phyloP scores from a whole-genome alignment of 2,113 vertebrate species.

The Callopanchax toddi region DNA sequence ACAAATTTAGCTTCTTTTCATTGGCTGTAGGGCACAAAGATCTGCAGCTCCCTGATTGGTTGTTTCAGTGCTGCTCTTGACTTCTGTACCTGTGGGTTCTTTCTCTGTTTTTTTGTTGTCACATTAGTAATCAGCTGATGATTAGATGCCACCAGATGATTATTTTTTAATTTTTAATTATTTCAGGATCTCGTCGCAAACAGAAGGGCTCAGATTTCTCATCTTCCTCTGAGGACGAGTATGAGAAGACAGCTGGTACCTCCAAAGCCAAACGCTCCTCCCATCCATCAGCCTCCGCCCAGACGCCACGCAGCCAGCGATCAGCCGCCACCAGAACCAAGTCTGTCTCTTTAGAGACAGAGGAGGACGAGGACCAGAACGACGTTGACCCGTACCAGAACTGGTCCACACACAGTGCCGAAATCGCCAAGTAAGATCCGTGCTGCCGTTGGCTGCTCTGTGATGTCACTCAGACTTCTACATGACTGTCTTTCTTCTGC shows the following conservation, averaged over 20 bases:
- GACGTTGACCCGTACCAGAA: slow-evolving; percentile 86
- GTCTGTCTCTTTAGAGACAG: slow-evolving; percentile 79
- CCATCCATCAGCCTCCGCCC: slow-evolving; percentile 79
- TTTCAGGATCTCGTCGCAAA: slow-evolving; percentile 83
- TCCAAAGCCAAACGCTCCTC: slow-evolving; percentile 86
- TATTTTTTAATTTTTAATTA: neutral
- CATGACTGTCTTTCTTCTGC: slow-evolving; percentile 2
- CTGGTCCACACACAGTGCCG: slow-evolving; percentile 92
- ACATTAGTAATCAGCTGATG: no score
- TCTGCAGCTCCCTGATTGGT: no score
- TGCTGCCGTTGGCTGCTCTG: neutral
- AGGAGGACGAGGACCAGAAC: slow-evolving; percentile 87
- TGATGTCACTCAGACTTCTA: neutral
- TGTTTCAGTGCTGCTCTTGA: no score
- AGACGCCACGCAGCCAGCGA: slow-evolving; percentile 74
- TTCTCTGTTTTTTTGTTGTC: no score
- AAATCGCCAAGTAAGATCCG: slow-evolving; percentile 85
- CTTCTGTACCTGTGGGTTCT: no score
- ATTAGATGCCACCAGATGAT: neutral
- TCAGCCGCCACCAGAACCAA: slow-evolving; percentile 69
- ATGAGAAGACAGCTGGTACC: slow-evolving; percentile 80
- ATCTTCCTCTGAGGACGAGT: slow-evolving; percentile 95
- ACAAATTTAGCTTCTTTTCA: neutral
- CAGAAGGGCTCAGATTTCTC: slow-evolving; percentile 91
- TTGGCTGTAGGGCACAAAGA: no score